Evolutionary conservation across 2,888 invertebrate species (phyloP).

Genomic region (Apantesis nais): DNA sequence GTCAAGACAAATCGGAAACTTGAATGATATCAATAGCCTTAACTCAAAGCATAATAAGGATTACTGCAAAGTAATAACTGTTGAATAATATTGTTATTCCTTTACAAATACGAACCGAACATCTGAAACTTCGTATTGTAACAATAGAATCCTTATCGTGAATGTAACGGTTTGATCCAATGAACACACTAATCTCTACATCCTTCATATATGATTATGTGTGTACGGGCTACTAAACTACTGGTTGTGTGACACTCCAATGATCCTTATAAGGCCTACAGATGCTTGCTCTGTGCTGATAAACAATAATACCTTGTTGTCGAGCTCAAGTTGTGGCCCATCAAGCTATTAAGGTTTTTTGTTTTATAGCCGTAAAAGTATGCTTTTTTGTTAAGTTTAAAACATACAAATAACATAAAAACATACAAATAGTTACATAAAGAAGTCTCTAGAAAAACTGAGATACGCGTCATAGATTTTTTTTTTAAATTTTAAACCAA

Average conservation of each 20-base stretch:
- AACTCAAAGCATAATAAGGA: slow-evolving; percentile 13
- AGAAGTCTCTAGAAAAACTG: no score
- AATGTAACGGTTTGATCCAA: slow-evolving; percentile 21
- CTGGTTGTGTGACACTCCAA: slow-evolving; percentile 32
- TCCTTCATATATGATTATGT: slow-evolving; percentile 38
- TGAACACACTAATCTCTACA: slow-evolving; percentile 34
- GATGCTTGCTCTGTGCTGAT: slow-evolving; percentile 33
- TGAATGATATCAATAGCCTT: slow-evolving; percentile 12
- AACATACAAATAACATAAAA: no score
- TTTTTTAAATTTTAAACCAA: no score
- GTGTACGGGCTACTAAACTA: slow-evolving; percentile 33
- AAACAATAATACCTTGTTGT: slow-evolving; percentile 36
- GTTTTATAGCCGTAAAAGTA: background rate
- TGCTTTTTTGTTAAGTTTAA: background rate
- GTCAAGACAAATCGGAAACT: slow-evolving; percentile 12
- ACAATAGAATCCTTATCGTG: slow-evolving; percentile 30
- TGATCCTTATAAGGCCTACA: slow-evolving; percentile 21
- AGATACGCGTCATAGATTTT: no score
- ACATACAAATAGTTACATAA: no score
- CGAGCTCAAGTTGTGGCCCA: slow-evolving; percentile 29
- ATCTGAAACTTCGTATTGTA: slow-evolving; percentile 22
- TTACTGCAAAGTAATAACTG: slow-evolving; percentile 26
- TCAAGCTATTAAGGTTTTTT: slow-evolving; percentile 11
- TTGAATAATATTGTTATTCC: slow-evolving; percentile 26
- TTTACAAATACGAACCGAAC: slow-evolving; percentile 22